A percentile compares a stretch with the other conserved stretches of the same genome.
Evolutionary conservation across 2,888 invertebrate species (phyloP).

Genomic region (Boloria selene): DNA sequence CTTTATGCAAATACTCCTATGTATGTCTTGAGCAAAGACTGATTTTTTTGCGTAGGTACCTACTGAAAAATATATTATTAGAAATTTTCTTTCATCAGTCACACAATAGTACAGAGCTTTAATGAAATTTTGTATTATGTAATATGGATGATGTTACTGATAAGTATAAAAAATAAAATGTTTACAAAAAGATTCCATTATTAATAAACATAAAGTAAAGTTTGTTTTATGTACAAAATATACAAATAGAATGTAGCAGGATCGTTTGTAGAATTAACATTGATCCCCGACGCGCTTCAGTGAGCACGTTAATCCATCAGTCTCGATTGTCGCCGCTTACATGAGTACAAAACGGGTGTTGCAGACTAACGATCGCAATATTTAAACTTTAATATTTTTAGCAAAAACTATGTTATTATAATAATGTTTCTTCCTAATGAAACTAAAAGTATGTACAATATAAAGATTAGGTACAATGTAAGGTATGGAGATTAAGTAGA

Average conservation of each 20-base stretch:
- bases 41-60: too few relatives aligned
- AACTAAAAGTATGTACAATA: too few relatives aligned
- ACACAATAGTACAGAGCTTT: neutral
- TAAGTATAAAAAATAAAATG: neutral
- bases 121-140: neutral
- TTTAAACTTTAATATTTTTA: too few relatives aligned
- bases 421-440: too few relatives aligned
- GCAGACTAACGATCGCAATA: neutral
- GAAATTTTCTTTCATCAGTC: too few relatives aligned
- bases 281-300: conserved; percentile 31
- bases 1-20: too few relatives aligned
- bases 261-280: conserved; percentile 31
- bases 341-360: conserved; percentile 13
- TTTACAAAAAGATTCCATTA: neutral
- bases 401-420: too few relatives aligned
- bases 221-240: conserved; percentile 13
- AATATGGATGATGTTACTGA: too few relatives aligned
- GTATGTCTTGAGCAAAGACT: too few relatives aligned
- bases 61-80: too few relatives aligned
- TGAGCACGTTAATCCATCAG: conserved; percentile 36
- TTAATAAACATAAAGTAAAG: conserved; percentile 16
- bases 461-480: too few relatives aligned
- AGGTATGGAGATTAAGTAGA: too few relatives aligned
- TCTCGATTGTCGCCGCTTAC: conserved; percentile 29
- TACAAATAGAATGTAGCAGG: conserved; percentile 17